Evolutionary conservation across 1,140 invertebrate genomes (phyloP).

Genomic region (Scaptomyza montana): DNA sequence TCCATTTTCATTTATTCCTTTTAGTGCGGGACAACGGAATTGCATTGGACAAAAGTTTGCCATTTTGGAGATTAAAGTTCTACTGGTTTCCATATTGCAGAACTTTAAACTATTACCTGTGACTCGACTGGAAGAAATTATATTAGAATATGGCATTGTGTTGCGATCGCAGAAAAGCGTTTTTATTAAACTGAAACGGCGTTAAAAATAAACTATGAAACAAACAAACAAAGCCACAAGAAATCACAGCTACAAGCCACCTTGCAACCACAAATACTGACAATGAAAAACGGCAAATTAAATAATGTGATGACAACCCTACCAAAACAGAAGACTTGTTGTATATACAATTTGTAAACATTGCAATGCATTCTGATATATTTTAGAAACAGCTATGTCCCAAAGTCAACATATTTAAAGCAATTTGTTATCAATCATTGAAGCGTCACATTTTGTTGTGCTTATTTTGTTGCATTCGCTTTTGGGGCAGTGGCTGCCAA

Average conservation of each 20-base stretch:
- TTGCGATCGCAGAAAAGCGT: slow-evolving; percentile 57
- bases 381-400: neutral
- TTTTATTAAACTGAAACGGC: slow-evolving; percentile 30
- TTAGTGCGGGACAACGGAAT: slow-evolving; percentile 83
- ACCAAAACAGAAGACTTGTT: slow-evolving; percentile 13
- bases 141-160: slow-evolving; percentile 60
- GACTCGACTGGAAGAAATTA: slow-evolving; percentile 51
- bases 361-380: slow-evolving; percentile 1
- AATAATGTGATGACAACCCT: slow-evolving; percentile 12
- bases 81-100: slow-evolving; percentile 78
- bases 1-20: slow-evolving; percentile 86
- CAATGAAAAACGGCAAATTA: neutral
- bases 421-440: no score
- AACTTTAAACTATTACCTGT: slow-evolving; percentile 63
- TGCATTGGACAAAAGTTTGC: slow-evolving; percentile 84
- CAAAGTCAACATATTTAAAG: neutral
- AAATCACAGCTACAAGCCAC: no score
- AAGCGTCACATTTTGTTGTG: neutral
- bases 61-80: slow-evolving; percentile 84
- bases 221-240: no score
- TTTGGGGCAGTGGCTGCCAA: neutral
- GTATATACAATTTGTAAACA: slow-evolving; percentile 24
- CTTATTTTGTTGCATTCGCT: neutral
- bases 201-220: neutral
- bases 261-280: neutral